phyloP scores from a whole-genome alignment of 2,797 vertebrate species.

The Centropyge bicolor region DNA sequence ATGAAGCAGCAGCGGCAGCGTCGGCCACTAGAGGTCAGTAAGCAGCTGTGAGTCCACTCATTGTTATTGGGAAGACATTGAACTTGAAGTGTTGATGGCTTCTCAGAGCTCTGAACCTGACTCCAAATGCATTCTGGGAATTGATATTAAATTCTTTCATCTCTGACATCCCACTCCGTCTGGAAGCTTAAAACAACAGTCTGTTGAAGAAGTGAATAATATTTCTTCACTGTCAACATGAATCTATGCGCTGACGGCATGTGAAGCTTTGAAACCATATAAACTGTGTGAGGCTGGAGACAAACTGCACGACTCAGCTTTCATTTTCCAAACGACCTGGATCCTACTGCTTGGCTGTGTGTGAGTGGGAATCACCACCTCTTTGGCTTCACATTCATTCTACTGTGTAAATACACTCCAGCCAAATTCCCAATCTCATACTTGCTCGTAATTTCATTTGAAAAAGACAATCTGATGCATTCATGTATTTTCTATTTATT shows the following conservation, averaged over 20 bases:
- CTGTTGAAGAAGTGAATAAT: background rate
- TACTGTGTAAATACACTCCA: slow-evolving; percentile 32
- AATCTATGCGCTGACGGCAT: slow-evolving; percentile 31
- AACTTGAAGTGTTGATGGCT: background rate
- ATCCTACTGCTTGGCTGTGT: background rate
- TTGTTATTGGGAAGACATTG: background rate
- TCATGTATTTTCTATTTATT: slow-evolving; percentile 10
- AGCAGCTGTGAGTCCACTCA: slow-evolving; percentile 31
- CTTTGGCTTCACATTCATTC: background rate
- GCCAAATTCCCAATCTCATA: background rate
- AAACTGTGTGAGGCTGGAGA: background rate
- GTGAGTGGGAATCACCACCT: background rate
- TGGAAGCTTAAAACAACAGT: background rate
- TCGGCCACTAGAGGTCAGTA: slow-evolving; percentile 76
- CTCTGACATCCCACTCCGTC: background rate
- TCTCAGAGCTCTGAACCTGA: background rate
- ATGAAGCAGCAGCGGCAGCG: background rate
- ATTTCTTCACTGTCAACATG: background rate
- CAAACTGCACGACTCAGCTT: slow-evolving; percentile 15
- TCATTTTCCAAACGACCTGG: background rate
- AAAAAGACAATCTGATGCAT: background rate
- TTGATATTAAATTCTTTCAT: background rate
- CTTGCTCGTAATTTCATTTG: background rate
- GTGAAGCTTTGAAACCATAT: slow-evolving; percentile 2
- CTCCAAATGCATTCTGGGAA: background rate